Conservation (phyloP, 1,140 invertebrate species). For the Trinorchestia longiramus region DNA sequence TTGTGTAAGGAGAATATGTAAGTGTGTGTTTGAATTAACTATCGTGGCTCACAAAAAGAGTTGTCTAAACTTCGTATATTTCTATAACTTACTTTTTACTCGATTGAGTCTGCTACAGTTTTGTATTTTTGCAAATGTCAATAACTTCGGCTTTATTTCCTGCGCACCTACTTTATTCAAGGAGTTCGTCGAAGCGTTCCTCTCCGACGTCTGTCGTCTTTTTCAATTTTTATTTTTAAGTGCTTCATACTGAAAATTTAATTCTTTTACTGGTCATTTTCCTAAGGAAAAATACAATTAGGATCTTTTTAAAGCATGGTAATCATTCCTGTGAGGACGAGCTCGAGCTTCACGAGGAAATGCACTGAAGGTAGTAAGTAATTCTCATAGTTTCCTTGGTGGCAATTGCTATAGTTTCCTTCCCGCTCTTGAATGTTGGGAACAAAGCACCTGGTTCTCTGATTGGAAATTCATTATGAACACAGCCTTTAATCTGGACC, state of each 20-base stretch:
- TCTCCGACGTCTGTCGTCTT: neutral
- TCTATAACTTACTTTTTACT: neutral
- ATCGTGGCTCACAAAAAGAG: neutral
- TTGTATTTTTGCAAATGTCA: too few species aligned
- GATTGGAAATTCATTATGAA: neutral
- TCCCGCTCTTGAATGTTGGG: neutral
- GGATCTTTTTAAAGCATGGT: neutral
- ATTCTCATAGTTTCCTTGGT: neutral
- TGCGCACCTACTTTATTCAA: neutral
- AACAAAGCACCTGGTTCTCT: neutral
- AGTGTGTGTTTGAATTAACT: neutral
- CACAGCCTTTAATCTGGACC: neutral
- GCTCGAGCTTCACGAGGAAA: neutral
- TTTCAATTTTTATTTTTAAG: neutral
- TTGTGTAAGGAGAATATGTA: neutral
- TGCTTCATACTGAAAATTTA: neutral
- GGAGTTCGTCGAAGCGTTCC: neutral
- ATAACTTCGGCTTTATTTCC: neutral
- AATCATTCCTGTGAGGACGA: neutral
- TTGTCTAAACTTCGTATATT: neutral
- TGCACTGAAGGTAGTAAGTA: neutral
- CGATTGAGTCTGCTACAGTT: too few species aligned
- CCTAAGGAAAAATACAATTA: neutral
- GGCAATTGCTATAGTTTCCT: neutral
- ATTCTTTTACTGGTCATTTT: neutral